These are phyloP conservation scores for Pomacea canaliculata DNA, from an alignment of 2,888 invertebrate species.

Conservation along the genomic window DNA sequence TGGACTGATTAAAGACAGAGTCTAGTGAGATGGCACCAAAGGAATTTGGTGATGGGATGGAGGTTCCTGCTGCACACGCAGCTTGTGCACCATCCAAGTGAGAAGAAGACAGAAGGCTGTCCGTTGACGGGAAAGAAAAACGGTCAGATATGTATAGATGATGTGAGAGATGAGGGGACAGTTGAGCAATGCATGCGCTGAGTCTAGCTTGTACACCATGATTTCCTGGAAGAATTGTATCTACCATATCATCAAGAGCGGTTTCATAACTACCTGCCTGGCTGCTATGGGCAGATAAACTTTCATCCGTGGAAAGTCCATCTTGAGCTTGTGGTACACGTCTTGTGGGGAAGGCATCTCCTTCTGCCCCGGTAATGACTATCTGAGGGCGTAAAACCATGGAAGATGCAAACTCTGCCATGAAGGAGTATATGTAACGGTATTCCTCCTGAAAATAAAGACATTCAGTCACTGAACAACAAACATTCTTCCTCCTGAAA, in stretches of 20 bases:
- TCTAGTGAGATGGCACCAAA: background rate
- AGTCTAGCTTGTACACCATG: constrained; percentile 30
- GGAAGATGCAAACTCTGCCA: constrained; percentile 50
- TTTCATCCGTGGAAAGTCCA: constrained; percentile 25
- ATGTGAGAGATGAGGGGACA: constrained; percentile 26
- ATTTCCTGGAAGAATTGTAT: constrained; percentile 30
- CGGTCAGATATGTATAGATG: constrained; percentile 15
- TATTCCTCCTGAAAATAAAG: constrained; percentile 60
- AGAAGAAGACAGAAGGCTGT: constrained; percentile 14
- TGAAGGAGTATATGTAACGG: constrained; percentile 65
- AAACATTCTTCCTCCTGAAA: constrained; percentile 53
- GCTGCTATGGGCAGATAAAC: constrained; percentile 34
- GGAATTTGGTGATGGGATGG: background rate
- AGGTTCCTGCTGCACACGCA: background rate
- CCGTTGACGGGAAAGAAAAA: constrained; percentile 24
- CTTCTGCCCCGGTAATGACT: constrained; percentile 47
- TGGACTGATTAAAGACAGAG: background rate
- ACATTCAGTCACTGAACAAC: background rate
- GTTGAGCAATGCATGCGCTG: constrained; percentile 25
- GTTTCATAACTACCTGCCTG: constrained; percentile 39
- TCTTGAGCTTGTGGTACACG: constrained; percentile 2
- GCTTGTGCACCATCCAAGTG: background rate
- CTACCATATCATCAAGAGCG: constrained; percentile 34
- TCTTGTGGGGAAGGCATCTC: constrained; percentile 34
- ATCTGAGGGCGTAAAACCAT: constrained; percentile 51